Conservation (phyloP, 2,888 invertebrate genomes). For the Lutraria lutraria region DNA sequence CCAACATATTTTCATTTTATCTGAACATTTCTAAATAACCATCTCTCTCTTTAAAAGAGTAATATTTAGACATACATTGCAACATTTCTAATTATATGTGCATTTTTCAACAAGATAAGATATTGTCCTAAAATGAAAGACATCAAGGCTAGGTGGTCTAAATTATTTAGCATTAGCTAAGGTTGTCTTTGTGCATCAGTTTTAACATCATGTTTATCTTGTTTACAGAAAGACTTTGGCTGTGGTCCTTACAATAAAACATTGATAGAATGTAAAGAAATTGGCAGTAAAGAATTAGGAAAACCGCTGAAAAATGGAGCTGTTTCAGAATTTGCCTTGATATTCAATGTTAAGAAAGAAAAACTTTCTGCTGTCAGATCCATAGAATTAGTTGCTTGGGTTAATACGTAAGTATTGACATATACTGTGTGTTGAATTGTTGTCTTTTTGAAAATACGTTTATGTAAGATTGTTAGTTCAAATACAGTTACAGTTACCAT, state of each 20-base stretch:
- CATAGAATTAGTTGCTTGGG: slow-evolving; percentile 91
- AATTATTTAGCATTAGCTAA: too few species aligned
- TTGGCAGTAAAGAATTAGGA: slow-evolving; percentile 71
- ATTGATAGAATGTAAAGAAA: slow-evolving; percentile 76
- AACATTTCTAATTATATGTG: too few species aligned
- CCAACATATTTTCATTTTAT: too few species aligned
- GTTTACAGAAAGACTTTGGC: slow-evolving; percentile 67
- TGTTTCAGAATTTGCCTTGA: slow-evolving; percentile 66
- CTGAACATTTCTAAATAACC: too few species aligned
- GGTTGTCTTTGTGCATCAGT: neutral
- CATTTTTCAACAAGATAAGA: too few species aligned
- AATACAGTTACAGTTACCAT: too few species aligned
- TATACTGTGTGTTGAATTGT: neutral
- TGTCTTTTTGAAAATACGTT: neutral
- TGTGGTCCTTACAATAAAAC: slow-evolving; percentile 65
- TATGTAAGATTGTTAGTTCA: too few species aligned
- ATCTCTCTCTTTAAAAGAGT: too few species aligned
- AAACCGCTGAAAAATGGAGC: slow-evolving; percentile 73
- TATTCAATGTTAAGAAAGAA: slow-evolving; percentile 65
- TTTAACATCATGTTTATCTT: neutral
- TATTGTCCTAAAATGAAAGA: too few species aligned
- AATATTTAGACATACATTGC: too few species aligned
- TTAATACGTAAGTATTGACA: slow-evolving; percentile 92
- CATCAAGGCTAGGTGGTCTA: too few species aligned
- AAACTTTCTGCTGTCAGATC: slow-evolving; percentile 60